Percentiles rank a stretch among this genome's conserved stretches.
Conservation (phyloP, 2,888 invertebrate species). For the Ochropleura leucogaster region DNA sequence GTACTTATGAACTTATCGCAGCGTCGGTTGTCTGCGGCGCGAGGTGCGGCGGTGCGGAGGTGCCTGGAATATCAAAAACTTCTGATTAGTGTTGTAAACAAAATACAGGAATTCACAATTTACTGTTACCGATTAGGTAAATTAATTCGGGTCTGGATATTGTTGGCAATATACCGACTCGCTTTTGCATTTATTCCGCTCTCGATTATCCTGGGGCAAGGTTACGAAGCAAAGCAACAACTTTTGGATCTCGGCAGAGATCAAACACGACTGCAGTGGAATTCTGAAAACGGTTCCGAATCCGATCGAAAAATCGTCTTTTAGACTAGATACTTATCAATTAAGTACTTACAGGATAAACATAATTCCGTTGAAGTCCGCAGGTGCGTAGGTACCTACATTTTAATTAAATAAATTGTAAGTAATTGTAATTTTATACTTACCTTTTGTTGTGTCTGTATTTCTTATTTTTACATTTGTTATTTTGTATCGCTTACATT, state of each 20-base stretch:
- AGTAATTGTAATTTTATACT: too few relatives aligned
- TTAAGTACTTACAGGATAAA: too few relatives aligned
- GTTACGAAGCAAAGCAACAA: constrained; percentile 20
- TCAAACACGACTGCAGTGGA: constrained; percentile 34
- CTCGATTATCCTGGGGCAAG: constrained; percentile 20
- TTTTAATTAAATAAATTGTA: too few relatives aligned
- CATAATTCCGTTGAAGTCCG: too few relatives aligned
- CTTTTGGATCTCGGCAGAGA: constrained; percentile 41
- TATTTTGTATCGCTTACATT: too few relatives aligned
- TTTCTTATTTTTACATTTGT: too few relatives aligned
- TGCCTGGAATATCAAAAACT: constrained; percentile 64
- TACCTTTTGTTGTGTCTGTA: too few relatives aligned
- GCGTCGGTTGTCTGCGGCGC: constrained; percentile 39
- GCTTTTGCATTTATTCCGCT: background rate
- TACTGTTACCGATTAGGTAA: constrained; percentile 48
- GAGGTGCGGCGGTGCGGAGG: constrained; percentile 29
- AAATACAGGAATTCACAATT: constrained; percentile 47
- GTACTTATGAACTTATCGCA: constrained; percentile 68
- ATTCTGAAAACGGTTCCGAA: constrained; percentile 22
- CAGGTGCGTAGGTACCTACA: too few relatives aligned
- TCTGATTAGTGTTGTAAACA: constrained; percentile 63
- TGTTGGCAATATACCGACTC: constrained; percentile 13
- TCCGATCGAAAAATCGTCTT: constrained; percentile 18
- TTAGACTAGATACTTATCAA: too few relatives aligned
- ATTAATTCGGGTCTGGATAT: constrained; percentile 41